Evolutionary conservation across 2,797 vertebrate genomes (phyloP).

Genomic region (Syndactyla subalaris): DNA sequence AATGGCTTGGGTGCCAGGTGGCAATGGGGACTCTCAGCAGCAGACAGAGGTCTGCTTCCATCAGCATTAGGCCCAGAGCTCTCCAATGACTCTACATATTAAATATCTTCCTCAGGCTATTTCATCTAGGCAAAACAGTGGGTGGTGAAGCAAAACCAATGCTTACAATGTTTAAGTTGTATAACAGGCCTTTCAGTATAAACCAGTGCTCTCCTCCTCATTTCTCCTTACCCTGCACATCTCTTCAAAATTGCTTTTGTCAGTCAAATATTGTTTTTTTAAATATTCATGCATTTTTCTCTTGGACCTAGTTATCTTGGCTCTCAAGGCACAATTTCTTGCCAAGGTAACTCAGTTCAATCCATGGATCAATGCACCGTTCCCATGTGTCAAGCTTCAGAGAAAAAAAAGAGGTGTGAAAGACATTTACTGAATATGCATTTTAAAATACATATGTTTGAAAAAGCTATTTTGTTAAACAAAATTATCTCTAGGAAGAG

Average conservation of each 20-base stretch:
- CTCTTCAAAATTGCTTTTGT: conserved; percentile 61
- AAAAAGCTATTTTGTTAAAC: conserved; percentile 15
- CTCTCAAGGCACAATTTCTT: neutral
- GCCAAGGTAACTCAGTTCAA: conserved; percentile 69
- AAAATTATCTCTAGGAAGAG: neutral
- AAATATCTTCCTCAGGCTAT: conserved; percentile 22
- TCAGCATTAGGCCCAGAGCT: neutral
- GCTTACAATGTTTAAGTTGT: conserved; percentile 41
- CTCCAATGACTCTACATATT: neutral
- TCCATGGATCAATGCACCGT: conserved; percentile 14
- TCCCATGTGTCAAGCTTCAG: conserved; percentile 10
- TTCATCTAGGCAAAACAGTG: conserved; percentile 26
- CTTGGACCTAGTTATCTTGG: conserved; percentile 67
- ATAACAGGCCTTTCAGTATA: neutral
- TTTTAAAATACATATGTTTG: neutral
- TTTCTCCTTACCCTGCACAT: neutral
- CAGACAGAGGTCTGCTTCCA: neutral
- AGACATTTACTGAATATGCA: neutral
- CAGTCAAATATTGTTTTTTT: conserved; percentile 49
- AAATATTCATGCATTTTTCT: conserved; percentile 32
- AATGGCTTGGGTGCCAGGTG: neutral
- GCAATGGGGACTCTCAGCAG: neutral
- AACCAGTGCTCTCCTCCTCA: neutral
- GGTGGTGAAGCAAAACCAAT: conserved; percentile 54
- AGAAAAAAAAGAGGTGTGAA: neutral